These are phyloP conservation scores for Myotis davidii DNA, from an alignment of 2,113 vertebrate genomes.

Conservation along the genomic window DNA sequence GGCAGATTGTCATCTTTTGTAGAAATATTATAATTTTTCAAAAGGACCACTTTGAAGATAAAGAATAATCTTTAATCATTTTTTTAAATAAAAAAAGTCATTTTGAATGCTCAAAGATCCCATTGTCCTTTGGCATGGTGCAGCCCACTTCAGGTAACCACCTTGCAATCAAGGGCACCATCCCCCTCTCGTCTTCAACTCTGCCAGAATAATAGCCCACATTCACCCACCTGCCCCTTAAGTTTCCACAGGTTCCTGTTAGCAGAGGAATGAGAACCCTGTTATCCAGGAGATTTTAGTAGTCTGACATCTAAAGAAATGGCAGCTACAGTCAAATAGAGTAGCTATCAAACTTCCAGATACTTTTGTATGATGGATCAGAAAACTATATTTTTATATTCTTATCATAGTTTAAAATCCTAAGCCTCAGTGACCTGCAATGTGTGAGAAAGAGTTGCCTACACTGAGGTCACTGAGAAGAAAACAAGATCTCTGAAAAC, in stretches of 20 bases:
- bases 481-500: not conserved
- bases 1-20: slow-evolving; percentile 89
- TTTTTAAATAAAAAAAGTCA: slow-evolving; percentile 83
- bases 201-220: slow-evolving; percentile 12
- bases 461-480: not conserved
- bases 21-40: slow-evolving; percentile 87
- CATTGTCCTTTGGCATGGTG: slow-evolving; percentile 73
- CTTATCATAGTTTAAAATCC: not conserved
- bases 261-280: slow-evolving; percentile 5
- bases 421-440: not conserved
- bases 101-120: slow-evolving; percentile 82
- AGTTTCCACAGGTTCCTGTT: slow-evolving; percentile 32
- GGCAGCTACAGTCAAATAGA: not conserved
- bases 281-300: not conserved
- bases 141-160: slow-evolving; percentile 74
- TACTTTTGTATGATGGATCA: not conserved
- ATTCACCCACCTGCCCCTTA: slow-evolving; percentile 43
- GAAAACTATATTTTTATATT: not conserved
- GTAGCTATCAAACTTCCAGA: not conserved
- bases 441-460: not conserved
- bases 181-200: slow-evolving; percentile 27
- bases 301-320: not conserved
- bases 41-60: slow-evolving; percentile 86
- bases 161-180: slow-evolving; percentile 72
- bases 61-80: slow-evolving; percentile 85